Base-by-base conservation (phyloP, 2,888 invertebrate genomes). In the Xanthostigma xanthostigma region DNA sequence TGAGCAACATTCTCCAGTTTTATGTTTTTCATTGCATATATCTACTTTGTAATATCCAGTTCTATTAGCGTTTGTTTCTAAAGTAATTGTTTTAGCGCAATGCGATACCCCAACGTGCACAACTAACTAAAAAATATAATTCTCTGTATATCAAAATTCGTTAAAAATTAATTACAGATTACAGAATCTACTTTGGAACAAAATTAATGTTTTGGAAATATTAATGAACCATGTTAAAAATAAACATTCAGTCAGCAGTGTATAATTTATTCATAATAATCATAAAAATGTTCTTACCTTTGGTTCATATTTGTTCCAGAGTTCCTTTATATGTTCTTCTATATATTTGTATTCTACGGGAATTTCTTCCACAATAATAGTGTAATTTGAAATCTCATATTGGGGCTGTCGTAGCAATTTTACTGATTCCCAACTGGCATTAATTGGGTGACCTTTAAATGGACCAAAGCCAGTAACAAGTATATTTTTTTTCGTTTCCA, bases 361-460 rank as follows among this genome's bases (percentile, higher is more conserved):
- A 51, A 85, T 68, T 65, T 83, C 75, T 54, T 77, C 62, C 48
- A 69, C 67, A 8, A 82, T 65, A 39, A 83, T 59, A 27, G 27
- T 27, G 27, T 27, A 27, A 53, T 73, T 70, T 17, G 76, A 61
- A 40, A 69, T 64, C 56, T 74, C 72, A n/a, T 77, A 60, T 53
- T 71, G 64, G 38, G 70, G 63, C 53, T 75, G 70, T 44, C 74
- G 70, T 56, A 84, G 68, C 48, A 75, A 60, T 60, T 79, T 78
- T 0, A 88, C 89, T 5, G 82, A 80, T 62, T 84, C 81, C 88
- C 89, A 89, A 62, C 89, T 90, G 0, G 90, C 81, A 63, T 91
- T 91, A 9, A 83, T 68, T 27, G 67, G 65, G 60, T 89, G 81
- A 38, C 68, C 68, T 8, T 71, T 64, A 65, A 89, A 91, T 1